Conservation (phyloP, 2,113 vertebrate species). For the Balaeniceps rex region DNA sequence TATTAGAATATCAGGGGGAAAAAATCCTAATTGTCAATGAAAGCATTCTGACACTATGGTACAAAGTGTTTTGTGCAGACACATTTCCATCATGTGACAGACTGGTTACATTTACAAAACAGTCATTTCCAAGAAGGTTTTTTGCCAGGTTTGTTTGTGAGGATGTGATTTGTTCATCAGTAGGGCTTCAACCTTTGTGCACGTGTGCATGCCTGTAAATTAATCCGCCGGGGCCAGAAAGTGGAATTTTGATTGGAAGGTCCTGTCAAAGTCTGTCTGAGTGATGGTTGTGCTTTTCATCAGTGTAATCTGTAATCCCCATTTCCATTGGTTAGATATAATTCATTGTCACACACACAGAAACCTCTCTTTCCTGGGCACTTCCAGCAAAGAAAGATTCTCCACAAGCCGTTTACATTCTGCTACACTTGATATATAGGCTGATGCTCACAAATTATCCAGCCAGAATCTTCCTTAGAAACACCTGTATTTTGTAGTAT, state of each 20-base stretch:
- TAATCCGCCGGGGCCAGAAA: slow-evolving; percentile 21
- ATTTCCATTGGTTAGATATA: slow-evolving; percentile 29
- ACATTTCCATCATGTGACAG: not conserved
- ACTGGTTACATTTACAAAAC: not conserved
- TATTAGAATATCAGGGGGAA: not conserved
- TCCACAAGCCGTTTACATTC: slow-evolving; percentile 8
- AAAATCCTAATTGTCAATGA: not conserved
- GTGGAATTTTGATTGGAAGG: slow-evolving; percentile 42
- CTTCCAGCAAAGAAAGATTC: slow-evolving; percentile 17
- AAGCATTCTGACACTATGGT: not conserved
- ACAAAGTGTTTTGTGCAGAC: not conserved
- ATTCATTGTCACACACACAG: slow-evolving; percentile 41
- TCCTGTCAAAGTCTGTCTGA: slow-evolving; percentile 57
- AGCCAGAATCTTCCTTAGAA: slow-evolving; percentile 43
- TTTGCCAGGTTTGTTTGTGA: slow-evolving; percentile 18
- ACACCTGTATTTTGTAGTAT: slow-evolving; percentile 60
- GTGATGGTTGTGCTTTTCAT: slow-evolving; percentile 46
- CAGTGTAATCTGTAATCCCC: slow-evolving; percentile 52
- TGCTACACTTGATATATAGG: slow-evolving; percentile 42
- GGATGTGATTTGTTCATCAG: not conserved
- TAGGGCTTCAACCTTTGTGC: not conserved
- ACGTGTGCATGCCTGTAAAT: not conserved
- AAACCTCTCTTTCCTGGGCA: not conserved
- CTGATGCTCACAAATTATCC: slow-evolving; percentile 56
- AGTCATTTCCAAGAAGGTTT: not conserved